These are phyloP conservation scores for Trinorchestia longiramus DNA, from an alignment of 1,140 invertebrate genomes.

Conservation along the genomic window DNA sequence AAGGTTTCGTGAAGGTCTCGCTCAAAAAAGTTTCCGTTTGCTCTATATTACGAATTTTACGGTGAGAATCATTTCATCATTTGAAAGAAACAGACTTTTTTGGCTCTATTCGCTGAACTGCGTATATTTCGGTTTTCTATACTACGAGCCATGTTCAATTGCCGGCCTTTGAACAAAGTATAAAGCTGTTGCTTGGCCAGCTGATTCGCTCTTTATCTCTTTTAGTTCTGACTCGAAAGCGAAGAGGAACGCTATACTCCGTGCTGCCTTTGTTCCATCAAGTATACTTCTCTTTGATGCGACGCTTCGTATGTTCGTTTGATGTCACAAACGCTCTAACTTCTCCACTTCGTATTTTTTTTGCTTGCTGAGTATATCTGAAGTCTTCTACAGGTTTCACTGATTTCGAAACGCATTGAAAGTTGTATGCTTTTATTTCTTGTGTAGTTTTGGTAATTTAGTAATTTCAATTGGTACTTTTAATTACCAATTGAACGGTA, in stretches of 20 bases:
- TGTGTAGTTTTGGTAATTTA: no score
- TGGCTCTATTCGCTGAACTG: no score
- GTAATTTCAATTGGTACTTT: no score
- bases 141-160: background rate
- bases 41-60: no score
- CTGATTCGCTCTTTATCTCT: background rate
- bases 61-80: no score
- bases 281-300: background rate
- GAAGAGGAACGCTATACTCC: background rate
- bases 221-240: background rate
- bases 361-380: background rate
- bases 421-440: no score
- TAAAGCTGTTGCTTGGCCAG: background rate
- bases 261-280: background rate
- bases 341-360: background rate
- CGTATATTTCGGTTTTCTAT: background rate
- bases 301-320: background rate
- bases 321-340: background rate
- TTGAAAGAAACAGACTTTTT: no score
- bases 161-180: background rate
- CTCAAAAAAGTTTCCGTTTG: no score
- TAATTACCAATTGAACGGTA: background rate
- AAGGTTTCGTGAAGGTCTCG: no score
- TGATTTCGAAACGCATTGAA: background rate
- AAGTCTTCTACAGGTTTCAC: background rate